These are phyloP conservation scores for Schizopygopsis malacanthus DNA, from an alignment of 2,797 vertebrate genomes.

Conservation along the genomic window DNA sequence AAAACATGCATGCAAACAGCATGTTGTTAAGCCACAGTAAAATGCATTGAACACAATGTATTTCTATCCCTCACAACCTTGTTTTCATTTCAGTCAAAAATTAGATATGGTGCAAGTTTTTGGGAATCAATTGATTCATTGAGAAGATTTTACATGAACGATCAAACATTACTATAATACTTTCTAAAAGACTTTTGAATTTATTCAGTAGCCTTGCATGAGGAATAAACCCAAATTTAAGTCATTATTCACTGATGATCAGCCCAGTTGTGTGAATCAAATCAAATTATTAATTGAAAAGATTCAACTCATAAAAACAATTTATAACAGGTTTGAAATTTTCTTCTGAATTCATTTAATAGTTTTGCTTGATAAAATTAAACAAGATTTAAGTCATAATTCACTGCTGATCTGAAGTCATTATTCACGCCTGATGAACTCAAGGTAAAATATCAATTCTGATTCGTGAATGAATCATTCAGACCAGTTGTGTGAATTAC, in stretches of 20 bases:
- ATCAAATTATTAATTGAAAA: not conserved
- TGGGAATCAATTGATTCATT: not conserved
- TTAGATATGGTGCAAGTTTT: not conserved
- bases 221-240: not conserved
- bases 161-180: not conserved
- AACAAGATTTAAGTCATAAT: not conserved
- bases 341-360: not conserved
- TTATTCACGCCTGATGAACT: not conserved
- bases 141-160: not conserved
- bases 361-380: not conserved
- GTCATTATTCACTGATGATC: not conserved
- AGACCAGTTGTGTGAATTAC: not conserved
- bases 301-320: not conserved
- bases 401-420: too few relatives aligned
- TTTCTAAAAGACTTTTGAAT: not conserved
- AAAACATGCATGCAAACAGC: not conserved
- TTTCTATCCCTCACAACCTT: not conserved
- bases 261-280: not conserved
- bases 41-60: not conserved
- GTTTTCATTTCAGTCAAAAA: not conserved
- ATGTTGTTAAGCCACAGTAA: not conserved
- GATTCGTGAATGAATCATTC: not conserved
- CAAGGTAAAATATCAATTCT: not conserved
- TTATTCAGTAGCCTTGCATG: not conserved
- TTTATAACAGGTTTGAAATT: too few relatives aligned